Evolutionary conservation across 2,888 invertebrate genomes (phyloP), one percentile per base, ranked within the genome.

Genomic region (Ecliptopera silaceata): DNA sequence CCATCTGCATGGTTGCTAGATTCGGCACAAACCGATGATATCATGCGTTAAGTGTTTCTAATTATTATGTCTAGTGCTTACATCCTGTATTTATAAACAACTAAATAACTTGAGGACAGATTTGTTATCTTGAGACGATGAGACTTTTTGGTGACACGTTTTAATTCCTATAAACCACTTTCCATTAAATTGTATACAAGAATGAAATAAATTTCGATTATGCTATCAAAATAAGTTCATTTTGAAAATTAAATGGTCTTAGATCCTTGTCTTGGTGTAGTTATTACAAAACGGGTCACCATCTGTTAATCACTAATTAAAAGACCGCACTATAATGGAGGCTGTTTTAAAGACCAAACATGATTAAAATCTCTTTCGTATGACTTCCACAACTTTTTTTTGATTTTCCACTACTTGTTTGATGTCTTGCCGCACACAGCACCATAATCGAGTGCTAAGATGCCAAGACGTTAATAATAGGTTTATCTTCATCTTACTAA

Each of bases 1-100:
- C n/a, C 41, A 39, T 39, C 12, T 32, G 45, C 39, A 39, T 32
- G 26, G 20, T 20, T 22, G 36, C 32, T 43, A 38, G 26, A 48
- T 52, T 57, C 39, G 43, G 42, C n/a, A 36, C 50, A 48, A 39
- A 39, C 52, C 2, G 22, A 58, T 58, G 57, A 58, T 41, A 53
- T 58, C 57, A 58, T 49, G 6, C 11, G 47, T 22, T 48, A 57
- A 52, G 43, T 53, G 53, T 48, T 48, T 58, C 57, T 58, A 39
- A 48, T 58, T 44, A 52, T 48, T 48, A 12, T 22, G 38, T 38
- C 39, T 48, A 39, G 26, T 5, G 47, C n/a, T 38, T 20, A 45
- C 18, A 49, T 53, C 46, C 42, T 46, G 50, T 45, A 15, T 52
- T 17, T 18, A 42, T 29, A 38, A 42, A 41, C 18, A 32, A 29